Conservation (phyloP, 2,113 vertebrate genomes). For the Nyctereutes procyonoides region DNA sequence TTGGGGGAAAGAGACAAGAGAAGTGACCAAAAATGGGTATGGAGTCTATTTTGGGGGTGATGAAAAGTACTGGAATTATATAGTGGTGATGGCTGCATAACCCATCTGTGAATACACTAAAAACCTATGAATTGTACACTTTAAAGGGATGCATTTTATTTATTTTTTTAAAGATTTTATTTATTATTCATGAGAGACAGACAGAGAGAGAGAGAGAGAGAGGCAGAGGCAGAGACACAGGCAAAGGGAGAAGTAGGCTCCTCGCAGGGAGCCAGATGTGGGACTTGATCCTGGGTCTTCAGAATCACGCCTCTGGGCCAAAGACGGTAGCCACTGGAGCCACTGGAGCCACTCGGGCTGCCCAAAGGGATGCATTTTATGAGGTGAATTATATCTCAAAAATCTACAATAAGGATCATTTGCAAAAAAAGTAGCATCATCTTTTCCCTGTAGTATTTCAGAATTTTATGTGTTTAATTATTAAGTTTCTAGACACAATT, state of each 20-base stretch:
- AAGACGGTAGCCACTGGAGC: too few relatives aligned
- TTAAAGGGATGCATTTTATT: background rate
- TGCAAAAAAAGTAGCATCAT: conserved; percentile 11
- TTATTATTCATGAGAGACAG: too few relatives aligned
- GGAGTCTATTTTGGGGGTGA: background rate
- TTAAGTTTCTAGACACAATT: conserved; percentile 45
- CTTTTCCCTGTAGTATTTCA: background rate
- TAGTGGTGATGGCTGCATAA: background rate
- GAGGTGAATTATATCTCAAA: background rate
- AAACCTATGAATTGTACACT: background rate
- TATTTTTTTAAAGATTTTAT: too few relatives aligned
- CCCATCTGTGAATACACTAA: background rate
- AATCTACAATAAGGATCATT: background rate
- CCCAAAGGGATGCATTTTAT: background rate
- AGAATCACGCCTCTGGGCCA: too few relatives aligned
- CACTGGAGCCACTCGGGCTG: too few relatives aligned
- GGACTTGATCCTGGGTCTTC: too few relatives aligned
- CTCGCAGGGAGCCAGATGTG: too few relatives aligned
- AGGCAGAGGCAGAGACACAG: too few relatives aligned
- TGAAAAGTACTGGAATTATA: background rate
- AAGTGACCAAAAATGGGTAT: background rate
- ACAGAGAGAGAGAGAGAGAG: too few relatives aligned
- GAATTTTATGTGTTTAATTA: conserved; percentile 1
- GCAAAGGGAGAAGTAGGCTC: too few relatives aligned
- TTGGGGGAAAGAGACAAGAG: background rate